Percentiles rank a stretch among this genome's conserved stretches.
Evolutionary conservation across 92 coral and sea anemone species (phyloP).

Genomic region (Umimayanthus kanabou): DNA sequence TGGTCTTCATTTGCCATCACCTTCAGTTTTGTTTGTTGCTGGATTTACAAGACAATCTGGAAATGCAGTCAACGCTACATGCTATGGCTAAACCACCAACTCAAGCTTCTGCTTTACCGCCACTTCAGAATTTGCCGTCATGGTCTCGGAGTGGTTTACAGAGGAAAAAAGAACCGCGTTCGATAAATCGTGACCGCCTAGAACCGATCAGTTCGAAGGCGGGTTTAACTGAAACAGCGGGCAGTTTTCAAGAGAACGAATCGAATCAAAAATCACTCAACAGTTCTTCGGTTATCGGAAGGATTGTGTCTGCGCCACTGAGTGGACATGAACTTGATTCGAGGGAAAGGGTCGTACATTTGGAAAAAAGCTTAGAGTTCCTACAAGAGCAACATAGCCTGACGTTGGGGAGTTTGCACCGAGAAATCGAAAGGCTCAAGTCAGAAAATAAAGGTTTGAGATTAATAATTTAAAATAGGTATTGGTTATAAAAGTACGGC

Average conservation of each 20-base stretch:
- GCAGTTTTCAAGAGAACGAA: constrained; percentile 42
- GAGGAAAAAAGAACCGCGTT: constrained; percentile 82
- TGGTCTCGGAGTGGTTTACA: constrained; percentile 98
- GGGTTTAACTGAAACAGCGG: constrained; percentile 50
- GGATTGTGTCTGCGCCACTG: constrained; percentile 93
- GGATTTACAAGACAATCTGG: not conserved
- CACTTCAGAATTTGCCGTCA: constrained; percentile 95
- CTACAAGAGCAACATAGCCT: constrained; percentile 84
- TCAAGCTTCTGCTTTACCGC: constrained; percentile 84
- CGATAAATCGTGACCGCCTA: constrained; percentile 85
- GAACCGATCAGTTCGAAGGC: constrained; percentile 57
- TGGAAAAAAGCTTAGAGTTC: constrained; percentile 84
- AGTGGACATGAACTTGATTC: constrained; percentile 65
- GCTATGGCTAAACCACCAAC: constrained; percentile 83
- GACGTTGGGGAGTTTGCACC: constrained; percentile 79
- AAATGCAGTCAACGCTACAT: constrained; percentile 69
- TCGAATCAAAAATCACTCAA: constrained; percentile 20
- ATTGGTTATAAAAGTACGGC: not conserved
- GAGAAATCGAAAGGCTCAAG: constrained; percentile 90
- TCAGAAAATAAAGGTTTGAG: constrained; percentile 94
- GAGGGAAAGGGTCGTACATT: constrained; percentile 62
- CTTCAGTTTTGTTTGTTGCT: not conserved
- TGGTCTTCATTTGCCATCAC: not conserved
- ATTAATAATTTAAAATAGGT: constrained; percentile 28
- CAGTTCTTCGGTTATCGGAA: constrained; percentile 44